Conservation (phyloP, 2,888 invertebrate species). For the Drosophila kokeensis region DNA sequence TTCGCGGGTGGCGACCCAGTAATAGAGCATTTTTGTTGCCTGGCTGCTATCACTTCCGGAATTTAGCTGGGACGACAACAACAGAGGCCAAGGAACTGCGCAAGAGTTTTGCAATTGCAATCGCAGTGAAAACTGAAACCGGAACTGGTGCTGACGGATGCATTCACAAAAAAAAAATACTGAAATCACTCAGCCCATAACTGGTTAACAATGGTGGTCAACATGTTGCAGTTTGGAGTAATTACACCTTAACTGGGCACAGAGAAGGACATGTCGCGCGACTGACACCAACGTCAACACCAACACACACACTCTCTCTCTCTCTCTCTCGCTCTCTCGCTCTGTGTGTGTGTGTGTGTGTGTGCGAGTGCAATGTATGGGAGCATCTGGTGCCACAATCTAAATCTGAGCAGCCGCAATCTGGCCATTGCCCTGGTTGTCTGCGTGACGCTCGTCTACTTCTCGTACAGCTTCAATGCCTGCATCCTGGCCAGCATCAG, state of each 20-base stretch:
- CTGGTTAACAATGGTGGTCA: constrained; percentile 1
- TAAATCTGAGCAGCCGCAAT: constrained; percentile 84
- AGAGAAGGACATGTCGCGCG: constrained; percentile 1
- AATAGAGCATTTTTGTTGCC: constrained; percentile 23
- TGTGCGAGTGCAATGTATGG: constrained; percentile 73
- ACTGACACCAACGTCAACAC: constrained; percentile 9
- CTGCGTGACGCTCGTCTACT: constrained; percentile 86
- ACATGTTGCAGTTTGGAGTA: constrained; percentile 24
- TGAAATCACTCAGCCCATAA: background rate
- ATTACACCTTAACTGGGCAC: constrained; percentile 1
- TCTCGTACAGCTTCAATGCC: constrained; percentile 87
- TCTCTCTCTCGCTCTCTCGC: background rate
- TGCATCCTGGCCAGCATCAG: constrained; percentile 87
- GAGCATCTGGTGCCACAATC: constrained; percentile 83
- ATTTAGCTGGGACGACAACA: constrained; percentile 49
- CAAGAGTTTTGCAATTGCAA: constrained; percentile 15
- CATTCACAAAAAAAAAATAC: background rate
- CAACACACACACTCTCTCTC: background rate
- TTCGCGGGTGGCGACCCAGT: constrained; percentile 39
- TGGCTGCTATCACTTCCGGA: constrained; percentile 57
- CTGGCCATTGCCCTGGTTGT: constrained; percentile 84
- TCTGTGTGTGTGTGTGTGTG: constrained; percentile 8
- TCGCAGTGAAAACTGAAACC: constrained; percentile 6
- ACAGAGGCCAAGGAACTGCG: constrained; percentile 12
- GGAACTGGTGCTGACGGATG: background rate